phyloP scores from a whole-genome alignment of 2,888 invertebrate genomes.

The Merodon equestris region DNA sequence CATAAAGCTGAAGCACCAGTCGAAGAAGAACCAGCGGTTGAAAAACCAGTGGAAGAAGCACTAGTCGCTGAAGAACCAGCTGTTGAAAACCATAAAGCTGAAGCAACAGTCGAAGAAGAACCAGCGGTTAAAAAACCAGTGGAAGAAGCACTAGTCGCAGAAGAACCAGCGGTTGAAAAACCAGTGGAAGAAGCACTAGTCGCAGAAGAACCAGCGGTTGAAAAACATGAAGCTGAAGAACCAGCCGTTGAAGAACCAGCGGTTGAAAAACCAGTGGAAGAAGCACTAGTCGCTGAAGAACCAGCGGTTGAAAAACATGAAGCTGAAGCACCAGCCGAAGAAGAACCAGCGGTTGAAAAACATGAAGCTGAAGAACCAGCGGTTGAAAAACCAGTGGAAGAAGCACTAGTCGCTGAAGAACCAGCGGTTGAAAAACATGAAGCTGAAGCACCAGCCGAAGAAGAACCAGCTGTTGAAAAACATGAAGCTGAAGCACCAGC shows the following conservation, averaged over 20 bases:
- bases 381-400: too few species aligned
- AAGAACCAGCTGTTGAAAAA: too few species aligned
- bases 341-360: too few species aligned
- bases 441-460: too few species aligned
- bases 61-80: not conserved
- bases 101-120: not conserved
- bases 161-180: not conserved
- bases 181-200: not conserved
- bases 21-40: not conserved
- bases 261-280: not conserved
- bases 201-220: not conserved
- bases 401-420: too few species aligned
- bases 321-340: too few species aligned
- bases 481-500: too few species aligned
- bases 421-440: too few species aligned
- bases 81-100: not conserved
- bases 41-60: not conserved
- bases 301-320: not conserved
- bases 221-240: not conserved
- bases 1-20: not conserved
- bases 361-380: too few species aligned
- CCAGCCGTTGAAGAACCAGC: slow-evolving; percentile 4
- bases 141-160: not conserved
- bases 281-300: not conserved
- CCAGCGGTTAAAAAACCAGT: not conserved